A percentile compares a stretch with the other conserved stretches of the same genome.
These are phyloP conservation scores for Venturia canescens DNA, from an alignment of 1,140 invertebrate species.

Conservation along the genomic window DNA sequence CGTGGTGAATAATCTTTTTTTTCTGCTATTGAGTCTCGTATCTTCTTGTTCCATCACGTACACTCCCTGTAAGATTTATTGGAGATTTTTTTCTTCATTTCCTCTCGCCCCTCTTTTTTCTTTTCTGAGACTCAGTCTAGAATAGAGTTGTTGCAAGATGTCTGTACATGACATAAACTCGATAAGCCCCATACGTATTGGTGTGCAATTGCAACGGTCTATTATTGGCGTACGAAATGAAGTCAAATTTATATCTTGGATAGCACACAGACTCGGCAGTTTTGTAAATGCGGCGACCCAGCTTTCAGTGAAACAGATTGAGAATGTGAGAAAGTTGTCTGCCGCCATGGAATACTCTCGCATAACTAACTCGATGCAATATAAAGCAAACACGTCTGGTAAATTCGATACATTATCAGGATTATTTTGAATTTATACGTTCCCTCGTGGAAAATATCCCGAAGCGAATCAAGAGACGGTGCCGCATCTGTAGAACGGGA, in stretches of 20 bases:
- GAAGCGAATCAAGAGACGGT: no score
- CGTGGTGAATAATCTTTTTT: slow-evolving; percentile 42
- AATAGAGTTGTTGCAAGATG: slow-evolving; percentile 27
- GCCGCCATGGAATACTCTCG: neutral
- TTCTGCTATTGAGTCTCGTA: slow-evolving; percentile 34
- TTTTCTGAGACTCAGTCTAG: neutral
- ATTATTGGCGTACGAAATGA: neutral
- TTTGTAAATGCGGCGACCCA: neutral
- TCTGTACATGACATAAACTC: slow-evolving; percentile 69
- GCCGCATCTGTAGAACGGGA: no score
- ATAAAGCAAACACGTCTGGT: neutral
- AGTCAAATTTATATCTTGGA: neutral
- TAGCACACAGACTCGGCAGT: neutral
- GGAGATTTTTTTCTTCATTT: slow-evolving; percentile 51
- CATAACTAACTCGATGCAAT: slow-evolving; percentile 55
- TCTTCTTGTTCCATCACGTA: slow-evolving; percentile 18
- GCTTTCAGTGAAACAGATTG: neutral
- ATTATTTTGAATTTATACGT: no score
- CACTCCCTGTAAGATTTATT: slow-evolving; percentile 63
- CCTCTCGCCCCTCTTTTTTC: neutral
- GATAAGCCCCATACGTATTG: slow-evolving; percentile 69
- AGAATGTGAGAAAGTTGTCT: neutral
- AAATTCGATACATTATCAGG: neutral
- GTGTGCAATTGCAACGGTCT: slow-evolving; percentile 16
- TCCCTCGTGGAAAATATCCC: no score